Percentiles rank a stretch among this genome's conserved stretches.
Conservation (phyloP, 2,888 invertebrate species). For the Eulithis prunata region DNA sequence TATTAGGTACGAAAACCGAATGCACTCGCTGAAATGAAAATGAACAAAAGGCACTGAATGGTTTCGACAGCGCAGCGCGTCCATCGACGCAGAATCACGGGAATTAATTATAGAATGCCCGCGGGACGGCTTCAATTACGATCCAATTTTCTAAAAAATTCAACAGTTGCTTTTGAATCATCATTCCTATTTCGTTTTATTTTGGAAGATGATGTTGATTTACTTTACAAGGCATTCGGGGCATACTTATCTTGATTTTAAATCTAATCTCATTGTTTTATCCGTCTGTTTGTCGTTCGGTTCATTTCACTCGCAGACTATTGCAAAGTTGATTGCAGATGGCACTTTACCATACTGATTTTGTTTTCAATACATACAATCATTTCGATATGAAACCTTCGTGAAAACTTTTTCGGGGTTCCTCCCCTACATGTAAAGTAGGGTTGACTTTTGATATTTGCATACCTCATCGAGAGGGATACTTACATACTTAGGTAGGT, state of each 20-base stretch:
- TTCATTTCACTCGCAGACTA: no score
- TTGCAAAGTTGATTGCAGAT: no score
- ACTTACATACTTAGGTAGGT: no score
- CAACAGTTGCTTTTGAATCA: conserved; percentile 44
- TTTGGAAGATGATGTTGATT: neutral
- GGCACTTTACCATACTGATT: no score
- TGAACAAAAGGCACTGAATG: conserved; percentile 43
- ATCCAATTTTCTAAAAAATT: conserved; percentile 51
- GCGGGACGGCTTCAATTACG: conserved; percentile 50
- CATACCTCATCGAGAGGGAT: neutral
- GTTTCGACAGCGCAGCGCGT: conserved; percentile 46
- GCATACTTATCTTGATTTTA: no score
- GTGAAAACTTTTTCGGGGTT: neutral
- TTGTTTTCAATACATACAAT: neutral
- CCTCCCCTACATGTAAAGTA: neutral
- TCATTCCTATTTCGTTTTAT: conserved; percentile 69
- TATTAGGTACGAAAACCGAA: conserved; percentile 9
- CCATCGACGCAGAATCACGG: conserved; percentile 50
- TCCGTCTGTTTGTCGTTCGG: neutral
- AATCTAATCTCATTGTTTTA: no score
- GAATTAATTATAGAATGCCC: conserved; percentile 55
- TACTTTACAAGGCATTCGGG: neutral
- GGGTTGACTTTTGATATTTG: neutral
- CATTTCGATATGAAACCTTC: neutral
- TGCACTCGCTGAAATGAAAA: conserved; percentile 26